These are phyloP conservation scores for Agrypnia vestita DNA, from an alignment of 1,140 invertebrate species.

Conservation along the genomic window DNA sequence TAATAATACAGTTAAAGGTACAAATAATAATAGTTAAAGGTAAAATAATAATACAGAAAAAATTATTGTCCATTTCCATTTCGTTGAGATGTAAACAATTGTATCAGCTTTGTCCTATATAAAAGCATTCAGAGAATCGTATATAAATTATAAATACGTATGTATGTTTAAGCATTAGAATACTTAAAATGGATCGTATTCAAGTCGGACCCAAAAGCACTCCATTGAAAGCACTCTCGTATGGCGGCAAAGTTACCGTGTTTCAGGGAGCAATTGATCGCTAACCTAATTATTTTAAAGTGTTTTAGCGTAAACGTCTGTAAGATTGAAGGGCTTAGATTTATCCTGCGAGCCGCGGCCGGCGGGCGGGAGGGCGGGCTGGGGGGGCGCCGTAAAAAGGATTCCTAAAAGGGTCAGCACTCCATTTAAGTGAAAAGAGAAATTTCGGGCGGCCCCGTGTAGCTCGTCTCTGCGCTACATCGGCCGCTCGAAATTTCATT, in stretches of 20 bases:
- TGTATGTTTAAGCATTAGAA: no score
- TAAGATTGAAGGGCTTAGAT: conserved; percentile 51
- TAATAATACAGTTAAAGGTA: no score
- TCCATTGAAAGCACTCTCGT: conserved; percentile 17
- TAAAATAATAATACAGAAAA: no score
- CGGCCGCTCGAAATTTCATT: conserved; percentile 36
- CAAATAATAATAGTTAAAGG: no score
- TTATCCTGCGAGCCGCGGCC: conserved; percentile 44
- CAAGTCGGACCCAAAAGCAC: not conserved
- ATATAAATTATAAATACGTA: no score
- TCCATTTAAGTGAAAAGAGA: conserved; percentile 42
- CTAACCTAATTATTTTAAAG: conserved; percentile 45
- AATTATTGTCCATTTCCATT: no score
- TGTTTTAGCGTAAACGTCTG: conserved; percentile 56
- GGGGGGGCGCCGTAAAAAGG: conserved; percentile 31
- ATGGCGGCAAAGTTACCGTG: conserved; percentile 5
- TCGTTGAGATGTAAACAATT: no score
- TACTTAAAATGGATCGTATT: not conserved
- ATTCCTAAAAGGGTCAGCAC: conserved; percentile 39
- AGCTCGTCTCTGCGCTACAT: no score
- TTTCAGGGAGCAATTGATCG: conserved; percentile 29
- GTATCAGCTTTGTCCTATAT: no score
- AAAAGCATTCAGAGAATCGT: no score
- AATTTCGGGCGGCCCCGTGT: conserved; percentile 8
- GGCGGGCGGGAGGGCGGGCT: no score